Evolutionary conservation across 2,888 invertebrate species (phyloP), one percentile per base, ranked within the genome.

Genomic region (Harmothoe impar): DNA sequence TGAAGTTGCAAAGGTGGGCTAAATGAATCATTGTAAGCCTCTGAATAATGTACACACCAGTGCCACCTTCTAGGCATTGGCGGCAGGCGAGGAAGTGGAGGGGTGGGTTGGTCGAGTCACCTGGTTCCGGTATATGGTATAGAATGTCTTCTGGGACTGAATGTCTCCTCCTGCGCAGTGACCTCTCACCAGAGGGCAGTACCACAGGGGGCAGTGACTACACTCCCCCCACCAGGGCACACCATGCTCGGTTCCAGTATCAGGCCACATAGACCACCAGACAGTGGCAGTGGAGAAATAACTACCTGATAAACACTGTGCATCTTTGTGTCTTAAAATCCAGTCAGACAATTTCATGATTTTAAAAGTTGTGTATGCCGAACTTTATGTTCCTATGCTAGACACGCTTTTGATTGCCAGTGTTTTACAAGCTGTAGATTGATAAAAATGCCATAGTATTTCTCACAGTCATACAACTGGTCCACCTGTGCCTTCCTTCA

Each of bases 51-150:
- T n/a, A n/a, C n/a, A 89, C 72, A 43, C 56, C 0, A 23, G 72
- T 0, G 56, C 54, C n/a, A 86, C 91, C n/a, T 91, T 91, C 77
- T 91, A 91, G 91, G 89, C 91, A 10, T 72, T 91, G 17, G 84
- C 89, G 0, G 25, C 90, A 35, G 20, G 56, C 10, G 15, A 35
- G 20, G 35, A 54, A 54, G 56, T 78, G 23, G 31, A 62, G 25
- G 51, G n/a, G 52, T 52, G 33, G 56, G 72, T 25, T 78, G 72
- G 15, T 23, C 29, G 5, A 25, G 72, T 3, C 51, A 33, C 15
- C 56, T 25, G 68, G 35, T 72, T 15, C 33, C 31, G 33, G 56
- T 51, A n/a, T 88, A 54, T 20, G 35, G 51, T 3, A 25, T 91
- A 43, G 90, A 91, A 68, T 31, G 90, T 56, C 86, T 91, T n/a